Evolutionary conservation across 2,888 invertebrate genomes (phyloP).

Genomic region (Cataglyphis rosenhaueri): DNA sequence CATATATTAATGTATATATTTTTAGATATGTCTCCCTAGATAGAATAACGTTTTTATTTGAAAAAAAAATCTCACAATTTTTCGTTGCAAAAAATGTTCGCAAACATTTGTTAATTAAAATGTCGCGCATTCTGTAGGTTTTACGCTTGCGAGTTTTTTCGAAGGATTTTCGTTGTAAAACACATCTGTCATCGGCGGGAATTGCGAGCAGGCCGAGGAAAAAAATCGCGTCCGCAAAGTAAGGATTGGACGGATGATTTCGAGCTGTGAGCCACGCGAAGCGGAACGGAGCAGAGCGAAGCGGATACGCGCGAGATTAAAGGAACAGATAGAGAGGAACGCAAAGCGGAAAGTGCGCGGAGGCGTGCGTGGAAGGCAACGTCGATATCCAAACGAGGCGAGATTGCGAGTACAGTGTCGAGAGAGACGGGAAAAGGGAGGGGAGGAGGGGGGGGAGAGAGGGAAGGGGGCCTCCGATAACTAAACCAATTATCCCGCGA

Average conservation of each 20-base stretch:
- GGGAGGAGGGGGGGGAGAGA: not conserved
- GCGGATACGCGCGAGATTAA: conserved; percentile 53
- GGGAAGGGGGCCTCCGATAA: conserved; percentile 76
- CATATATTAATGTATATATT: not conserved
- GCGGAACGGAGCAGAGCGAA: conserved; percentile 17
- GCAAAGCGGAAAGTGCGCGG: conserved; percentile 62
- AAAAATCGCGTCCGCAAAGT: not conserved
- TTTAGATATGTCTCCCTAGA: not conserved
- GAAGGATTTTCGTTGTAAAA: not conserved
- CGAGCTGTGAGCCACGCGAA: conserved; percentile 29
- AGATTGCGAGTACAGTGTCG: conserved; percentile 71
- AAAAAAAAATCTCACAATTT: not conserved
- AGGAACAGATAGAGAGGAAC: conserved; percentile 34
- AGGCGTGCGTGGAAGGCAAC: conserved; percentile 61
- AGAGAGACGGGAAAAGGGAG: not conserved
- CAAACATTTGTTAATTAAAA: not conserved
- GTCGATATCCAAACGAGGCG: conserved; percentile 63
- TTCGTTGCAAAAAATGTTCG: not conserved
- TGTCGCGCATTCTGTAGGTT: not conserved
- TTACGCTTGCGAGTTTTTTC: not conserved
- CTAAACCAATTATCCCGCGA: conserved; percentile 81
- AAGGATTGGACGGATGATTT: conserved; percentile 30
- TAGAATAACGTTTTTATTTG: not conserved
- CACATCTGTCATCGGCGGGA: conserved; percentile 17
- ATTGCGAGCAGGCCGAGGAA: conserved; percentile 15